These are phyloP conservation scores for Drosophila melanocephala DNA, from an alignment of 2,888 invertebrate species.

Conservation along the genomic window DNA sequence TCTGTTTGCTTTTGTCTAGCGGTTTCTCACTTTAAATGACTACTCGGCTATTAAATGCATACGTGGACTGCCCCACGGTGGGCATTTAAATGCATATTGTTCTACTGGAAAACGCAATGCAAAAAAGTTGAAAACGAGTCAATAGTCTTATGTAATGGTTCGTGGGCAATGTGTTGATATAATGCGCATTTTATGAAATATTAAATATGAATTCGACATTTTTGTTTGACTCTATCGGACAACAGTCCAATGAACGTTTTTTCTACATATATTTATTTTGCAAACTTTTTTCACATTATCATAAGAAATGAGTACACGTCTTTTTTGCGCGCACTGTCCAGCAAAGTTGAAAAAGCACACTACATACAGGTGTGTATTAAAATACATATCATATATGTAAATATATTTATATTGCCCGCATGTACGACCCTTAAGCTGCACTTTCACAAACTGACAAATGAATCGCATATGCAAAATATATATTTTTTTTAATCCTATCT, in stretches of 20 bases:
- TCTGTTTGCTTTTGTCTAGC: slow-evolving; percentile 22
- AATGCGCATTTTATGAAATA: slow-evolving; percentile 45
- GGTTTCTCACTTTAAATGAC: slow-evolving; percentile 56
- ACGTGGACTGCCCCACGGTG: slow-evolving; percentile 1
- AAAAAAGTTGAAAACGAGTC: slow-evolving; percentile 5
- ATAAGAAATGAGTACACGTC: slow-evolving; percentile 17
- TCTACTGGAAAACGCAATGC: slow-evolving; percentile 3
- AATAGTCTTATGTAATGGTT: slow-evolving; percentile 33
- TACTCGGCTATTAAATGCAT: slow-evolving; percentile 53
- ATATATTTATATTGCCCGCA: slow-evolving; percentile 1
- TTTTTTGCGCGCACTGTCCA: slow-evolving; percentile 2
- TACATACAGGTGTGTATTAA: neutral
- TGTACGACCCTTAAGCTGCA: slow-evolving; percentile 12
- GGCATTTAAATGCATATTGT: slow-evolving; percentile 56
- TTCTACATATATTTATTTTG: neutral
- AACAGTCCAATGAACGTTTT: neutral
- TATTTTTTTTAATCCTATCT: slow-evolving; percentile 18
- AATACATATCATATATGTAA: neutral
- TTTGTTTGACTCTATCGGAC: neutral
- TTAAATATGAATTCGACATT: slow-evolving; percentile 24
- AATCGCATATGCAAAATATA: slow-evolving; percentile 11
- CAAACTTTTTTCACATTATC: slow-evolving; percentile 5
- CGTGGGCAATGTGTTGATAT: slow-evolving; percentile 50
- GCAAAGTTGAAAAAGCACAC: neutral
- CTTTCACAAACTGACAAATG: slow-evolving; percentile 28